phyloP scores from a whole-genome alignment of 2,113 vertebrate species.

The Plestiodon gilberti region DNA sequence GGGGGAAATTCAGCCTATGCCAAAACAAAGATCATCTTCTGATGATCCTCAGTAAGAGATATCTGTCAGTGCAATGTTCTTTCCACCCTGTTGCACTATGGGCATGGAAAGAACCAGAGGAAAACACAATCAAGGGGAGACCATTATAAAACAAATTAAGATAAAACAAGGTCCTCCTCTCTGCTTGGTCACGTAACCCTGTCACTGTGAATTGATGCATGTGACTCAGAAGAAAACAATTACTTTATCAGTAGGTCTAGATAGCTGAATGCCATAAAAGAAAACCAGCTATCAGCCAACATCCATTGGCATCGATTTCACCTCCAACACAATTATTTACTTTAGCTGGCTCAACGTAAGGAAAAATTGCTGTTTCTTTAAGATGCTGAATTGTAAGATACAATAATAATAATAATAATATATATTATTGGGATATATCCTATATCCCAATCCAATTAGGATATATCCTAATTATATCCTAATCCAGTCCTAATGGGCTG shows the following conservation, averaged over 20 bases:
- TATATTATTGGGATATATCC: too few relatives aligned
- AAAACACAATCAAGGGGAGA: conserved; percentile 66
- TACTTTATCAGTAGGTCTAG: conserved; percentile 73
- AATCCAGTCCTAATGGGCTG: too few relatives aligned
- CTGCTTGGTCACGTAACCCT: conserved; percentile 74
- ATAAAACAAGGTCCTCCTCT: conserved; percentile 71
- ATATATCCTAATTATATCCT: too few relatives aligned
- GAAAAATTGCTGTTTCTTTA: background rate
- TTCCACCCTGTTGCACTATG: background rate
- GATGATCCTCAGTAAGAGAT: background rate
- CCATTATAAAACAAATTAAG: conserved; percentile 75
- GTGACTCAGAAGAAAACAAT: conserved; percentile 76
- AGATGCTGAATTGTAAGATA: background rate
- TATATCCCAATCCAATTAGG: too few relatives aligned
- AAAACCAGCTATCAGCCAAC: conserved; percentile 69
- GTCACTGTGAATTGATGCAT: conserved; percentile 70
- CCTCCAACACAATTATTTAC: conserved; percentile 16
- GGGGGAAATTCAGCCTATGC: background rate
- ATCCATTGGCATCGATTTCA: conserved; percentile 57
- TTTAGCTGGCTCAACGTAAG: conserved; percentile 42
- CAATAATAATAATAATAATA: too few relatives aligned
- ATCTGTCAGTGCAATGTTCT: background rate
- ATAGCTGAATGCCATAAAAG: conserved; percentile 74
- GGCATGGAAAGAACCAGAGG: conserved; percentile 61
- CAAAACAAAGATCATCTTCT: background rate